Evolutionary conservation across 2,888 invertebrate genomes (phyloP).

Genomic region (Dryococelus australis): DNA sequence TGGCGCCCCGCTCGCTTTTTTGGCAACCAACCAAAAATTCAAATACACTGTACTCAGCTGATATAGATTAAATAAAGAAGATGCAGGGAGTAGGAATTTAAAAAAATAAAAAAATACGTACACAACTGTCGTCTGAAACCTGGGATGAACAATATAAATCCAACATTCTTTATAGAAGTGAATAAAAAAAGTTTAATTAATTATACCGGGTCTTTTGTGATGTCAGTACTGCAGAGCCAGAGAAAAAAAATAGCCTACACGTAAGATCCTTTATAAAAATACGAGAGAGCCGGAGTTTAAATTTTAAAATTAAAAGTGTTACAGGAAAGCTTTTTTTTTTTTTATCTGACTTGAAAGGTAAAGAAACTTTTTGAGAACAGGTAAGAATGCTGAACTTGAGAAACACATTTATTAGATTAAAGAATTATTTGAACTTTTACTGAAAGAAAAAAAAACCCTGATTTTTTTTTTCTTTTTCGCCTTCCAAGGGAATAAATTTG

Average conservation of each 20-base stretch:
- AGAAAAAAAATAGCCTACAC: not conserved
- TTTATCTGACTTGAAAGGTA: not conserved
- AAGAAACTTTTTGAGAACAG: not conserved
- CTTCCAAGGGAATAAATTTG: not conserved
- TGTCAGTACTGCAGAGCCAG: not conserved
- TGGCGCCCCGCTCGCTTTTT: not conserved
- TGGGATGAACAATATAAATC: not conserved
- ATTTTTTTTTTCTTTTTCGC: not conserved
- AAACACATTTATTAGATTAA: slow-evolving; percentile 11
- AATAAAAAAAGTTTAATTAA: not conserved
- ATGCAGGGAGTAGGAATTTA: not conserved
- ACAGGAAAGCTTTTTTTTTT: not conserved
- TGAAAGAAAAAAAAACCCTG: not conserved
- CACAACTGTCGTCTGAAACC: not conserved
- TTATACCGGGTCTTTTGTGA: not conserved
- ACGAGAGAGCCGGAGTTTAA: not conserved
- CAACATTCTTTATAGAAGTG: slow-evolving; percentile 7
- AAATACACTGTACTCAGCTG: not conserved
- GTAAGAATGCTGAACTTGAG: not conserved
- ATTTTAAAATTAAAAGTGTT: not conserved
- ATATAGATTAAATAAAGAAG: not conserved
- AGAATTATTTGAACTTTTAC: not conserved
- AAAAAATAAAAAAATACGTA: not conserved
- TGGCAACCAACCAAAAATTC: not conserved
- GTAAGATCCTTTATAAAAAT: not conserved